A percentile compares a stretch with the other conserved stretches of the same genome.
Evolutionary conservation across 2,888 invertebrate genomes (phyloP).

Genomic region (Lithophane semibrunnea): DNA sequence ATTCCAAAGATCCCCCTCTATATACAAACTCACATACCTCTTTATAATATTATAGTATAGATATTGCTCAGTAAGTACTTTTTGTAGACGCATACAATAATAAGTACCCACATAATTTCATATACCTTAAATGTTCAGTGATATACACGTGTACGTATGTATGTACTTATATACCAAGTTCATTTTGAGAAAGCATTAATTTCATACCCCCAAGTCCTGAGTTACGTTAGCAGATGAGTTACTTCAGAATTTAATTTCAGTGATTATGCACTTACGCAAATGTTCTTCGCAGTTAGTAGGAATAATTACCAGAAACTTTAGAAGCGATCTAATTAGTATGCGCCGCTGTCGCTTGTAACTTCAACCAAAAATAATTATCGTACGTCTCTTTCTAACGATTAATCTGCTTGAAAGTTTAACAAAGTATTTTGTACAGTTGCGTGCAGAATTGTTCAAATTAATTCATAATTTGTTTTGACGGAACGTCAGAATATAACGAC

Average conservation of each 20-base stretch:
- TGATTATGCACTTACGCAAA: conserved; percentile 41
- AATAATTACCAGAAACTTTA: conserved; percentile 36
- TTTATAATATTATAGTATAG: too few species aligned
- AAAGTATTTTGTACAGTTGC: conserved; percentile 77
- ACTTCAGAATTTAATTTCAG: conserved; percentile 44
- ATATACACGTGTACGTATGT: not conserved
- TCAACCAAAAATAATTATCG: conserved; percentile 55
- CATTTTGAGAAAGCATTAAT: conserved; percentile 11
- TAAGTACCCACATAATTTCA: not conserved
- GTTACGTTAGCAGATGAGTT: conserved; percentile 28
- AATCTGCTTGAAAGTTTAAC: conserved; percentile 81
- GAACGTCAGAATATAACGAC: conserved; percentile 5
- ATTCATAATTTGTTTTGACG: conserved; percentile 44
- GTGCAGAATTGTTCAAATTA: conserved; percentile 65
- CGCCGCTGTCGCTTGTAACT: conserved; percentile 50
- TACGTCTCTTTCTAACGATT: conserved; percentile 76
- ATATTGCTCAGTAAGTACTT: too few species aligned
- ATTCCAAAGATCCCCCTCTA: too few species aligned
- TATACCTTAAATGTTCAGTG: not conserved
- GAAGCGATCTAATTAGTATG: conserved; percentile 42
- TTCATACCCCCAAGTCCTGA: not conserved
- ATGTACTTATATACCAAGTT: not conserved
- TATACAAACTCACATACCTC: too few species aligned
- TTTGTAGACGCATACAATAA: not conserved
- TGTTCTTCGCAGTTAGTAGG: conserved; percentile 40